A percentile compares a stretch with the other conserved stretches of the same genome.
Evolutionary conservation across 2,797 vertebrate species (phyloP).

Genomic region (Crenichthys baileyi): DNA sequence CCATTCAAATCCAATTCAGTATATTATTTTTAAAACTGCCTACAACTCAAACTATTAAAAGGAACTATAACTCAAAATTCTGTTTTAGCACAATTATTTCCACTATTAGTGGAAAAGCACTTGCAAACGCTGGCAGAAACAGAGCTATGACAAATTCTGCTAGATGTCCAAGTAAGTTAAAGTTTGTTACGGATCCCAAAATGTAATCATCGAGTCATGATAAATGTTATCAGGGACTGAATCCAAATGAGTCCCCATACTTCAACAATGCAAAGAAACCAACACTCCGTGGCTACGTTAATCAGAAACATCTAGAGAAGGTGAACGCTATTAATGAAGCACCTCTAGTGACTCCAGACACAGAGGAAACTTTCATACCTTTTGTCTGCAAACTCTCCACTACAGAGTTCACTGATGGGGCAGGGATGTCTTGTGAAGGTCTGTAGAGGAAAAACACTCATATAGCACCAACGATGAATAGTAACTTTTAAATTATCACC

Average conservation of each 20-base stretch:
- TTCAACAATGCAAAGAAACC: background rate
- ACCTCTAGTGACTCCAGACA: background rate
- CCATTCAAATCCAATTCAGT: no score
- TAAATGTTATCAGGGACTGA: background rate
- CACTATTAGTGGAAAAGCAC: no score
- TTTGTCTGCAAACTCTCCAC: constrained; percentile 33
- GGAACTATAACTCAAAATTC: no score
- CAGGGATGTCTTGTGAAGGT: constrained; percentile 18
- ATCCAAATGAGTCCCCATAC: background rate
- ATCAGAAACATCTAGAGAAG: background rate
- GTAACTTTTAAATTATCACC: background rate
- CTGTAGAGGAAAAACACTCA: constrained; percentile 33
- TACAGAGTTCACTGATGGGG: constrained; percentile 28
- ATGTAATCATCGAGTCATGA: background rate
- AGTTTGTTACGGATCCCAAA: background rate
- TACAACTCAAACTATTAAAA: no score
- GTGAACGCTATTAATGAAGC: background rate
- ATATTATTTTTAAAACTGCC: no score
- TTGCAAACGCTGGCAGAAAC: no score
- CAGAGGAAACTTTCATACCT: constrained; percentile 48
- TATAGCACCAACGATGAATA: background rate
- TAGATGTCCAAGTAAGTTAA: no score
- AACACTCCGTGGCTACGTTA: no score
- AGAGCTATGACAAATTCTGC: no score
- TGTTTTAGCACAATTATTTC: no score